Evolutionary conservation across 2,888 invertebrate genomes (phyloP).

Genomic region (Scrobipalpa atriplicella): DNA sequence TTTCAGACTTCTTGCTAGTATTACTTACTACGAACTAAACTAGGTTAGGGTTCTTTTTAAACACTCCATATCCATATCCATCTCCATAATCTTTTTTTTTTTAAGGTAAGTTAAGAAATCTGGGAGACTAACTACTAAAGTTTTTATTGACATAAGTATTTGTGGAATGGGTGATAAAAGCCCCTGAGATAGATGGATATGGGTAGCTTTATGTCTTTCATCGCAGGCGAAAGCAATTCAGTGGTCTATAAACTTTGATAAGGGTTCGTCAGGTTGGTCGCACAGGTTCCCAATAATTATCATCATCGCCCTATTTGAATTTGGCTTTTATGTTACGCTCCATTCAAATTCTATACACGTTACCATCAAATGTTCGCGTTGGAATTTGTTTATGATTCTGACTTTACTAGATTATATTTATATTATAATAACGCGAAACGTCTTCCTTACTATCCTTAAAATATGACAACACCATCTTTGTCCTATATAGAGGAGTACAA

Average conservation of each 20-base stretch:
- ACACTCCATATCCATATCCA: no score
- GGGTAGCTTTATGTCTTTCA: background rate
- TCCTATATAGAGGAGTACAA: conserved; percentile 43
- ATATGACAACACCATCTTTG: conserved; percentile 1
- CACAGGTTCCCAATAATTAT: background rate
- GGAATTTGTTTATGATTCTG: no score
- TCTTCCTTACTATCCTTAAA: background rate
- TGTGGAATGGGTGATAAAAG: no score
- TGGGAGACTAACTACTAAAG: no score
- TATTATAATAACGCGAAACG: background rate
- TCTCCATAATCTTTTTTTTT: no score
- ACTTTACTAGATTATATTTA: background rate
- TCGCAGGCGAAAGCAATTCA: background rate
- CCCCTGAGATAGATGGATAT: background rate
- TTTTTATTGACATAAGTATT: no score
- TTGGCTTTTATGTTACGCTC: background rate
- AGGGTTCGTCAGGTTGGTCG: background rate
- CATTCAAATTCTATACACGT: no score
- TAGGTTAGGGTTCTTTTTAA: no score
- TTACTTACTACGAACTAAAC: no score
- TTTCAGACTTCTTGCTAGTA: no score
- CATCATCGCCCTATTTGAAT: background rate
- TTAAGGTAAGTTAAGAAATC: no score
- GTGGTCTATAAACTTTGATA: background rate
- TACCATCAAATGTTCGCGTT: no score